Percentiles rank a stretch among this genome's conserved stretches.
Evolutionary conservation across 2,113 vertebrate genomes (phyloP).

Genomic region (Azemiops feae): DNA sequence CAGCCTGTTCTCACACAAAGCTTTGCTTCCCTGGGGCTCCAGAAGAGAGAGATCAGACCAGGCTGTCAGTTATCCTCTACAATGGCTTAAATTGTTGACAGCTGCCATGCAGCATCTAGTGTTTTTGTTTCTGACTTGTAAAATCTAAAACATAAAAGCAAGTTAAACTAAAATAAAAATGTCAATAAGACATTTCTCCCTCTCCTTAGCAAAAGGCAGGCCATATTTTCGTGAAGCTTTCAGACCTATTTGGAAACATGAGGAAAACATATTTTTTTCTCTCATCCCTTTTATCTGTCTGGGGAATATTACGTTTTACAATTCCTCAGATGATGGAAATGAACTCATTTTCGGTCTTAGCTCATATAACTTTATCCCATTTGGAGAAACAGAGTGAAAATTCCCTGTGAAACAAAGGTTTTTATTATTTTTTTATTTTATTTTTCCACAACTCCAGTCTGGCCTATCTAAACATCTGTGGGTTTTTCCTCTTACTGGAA

Average conservation of each 20-base stretch:
- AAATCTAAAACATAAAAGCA: conserved; percentile 28
- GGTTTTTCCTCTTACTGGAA: neutral
- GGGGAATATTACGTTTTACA: conserved; percentile 53
- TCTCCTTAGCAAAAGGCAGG: conserved; percentile 9
- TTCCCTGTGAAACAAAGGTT: neutral
- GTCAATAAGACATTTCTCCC: neutral
- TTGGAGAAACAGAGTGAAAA: conserved; percentile 22
- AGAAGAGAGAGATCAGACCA: conserved; percentile 1
- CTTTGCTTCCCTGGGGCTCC: neutral
- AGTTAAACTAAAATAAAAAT: neutral
- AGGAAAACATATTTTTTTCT: conserved; percentile 46
- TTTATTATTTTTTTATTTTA: conserved; percentile 1
- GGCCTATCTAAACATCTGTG: conserved; percentile 19
- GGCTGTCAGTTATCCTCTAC: conserved; percentile 3
- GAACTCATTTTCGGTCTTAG: conserved; percentile 36
- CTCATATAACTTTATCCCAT: conserved; percentile 19
- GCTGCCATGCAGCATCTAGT: conserved; percentile 17
- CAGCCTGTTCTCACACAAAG: neutral
- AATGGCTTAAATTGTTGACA: conserved; percentile 26
- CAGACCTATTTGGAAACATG: conserved; percentile 37
- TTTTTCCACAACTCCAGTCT: neutral
- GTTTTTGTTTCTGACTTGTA: conserved; percentile 24
- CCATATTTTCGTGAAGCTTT: conserved; percentile 37
- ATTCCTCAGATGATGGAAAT: conserved; percentile 30
- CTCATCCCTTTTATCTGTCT: conserved; percentile 44